Evolutionary conservation across 2,797 vertebrate genomes (phyloP), one percentile per base, ranked within the genome.

Genomic region (Xiphorhynchus erythropygius): DNA sequence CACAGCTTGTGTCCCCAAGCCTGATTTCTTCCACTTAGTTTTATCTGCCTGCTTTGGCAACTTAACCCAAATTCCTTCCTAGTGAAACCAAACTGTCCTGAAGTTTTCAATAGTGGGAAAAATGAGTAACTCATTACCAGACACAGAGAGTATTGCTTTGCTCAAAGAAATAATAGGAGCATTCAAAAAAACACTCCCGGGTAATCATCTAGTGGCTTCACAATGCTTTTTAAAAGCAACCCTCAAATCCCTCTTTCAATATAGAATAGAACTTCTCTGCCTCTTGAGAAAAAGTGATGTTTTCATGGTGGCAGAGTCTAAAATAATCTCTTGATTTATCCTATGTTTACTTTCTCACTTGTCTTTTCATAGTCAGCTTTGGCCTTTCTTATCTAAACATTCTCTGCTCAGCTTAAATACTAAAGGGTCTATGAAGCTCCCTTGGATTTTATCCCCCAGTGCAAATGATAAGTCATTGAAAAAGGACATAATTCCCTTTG

Each of bases 371-470:
- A 79, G 23, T 42, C 56, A 82, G 17, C 41, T 93, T 62, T 93
- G 83, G 93, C 90, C 88, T 95, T 97, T 90, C 56, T 14, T 82
- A 47, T 63, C 17, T 59, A 87, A 93, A 71, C 25, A 82, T 56
- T 25, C 21, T 82, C 68, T 70, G 41, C 44, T 89, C 47, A 80
- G 17, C 46, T 64, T 71, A 78, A 89, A 82, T 77, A 53, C 16
- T 68, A 32, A 32, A 83, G 21, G 21, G 2, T 85, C 12, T 63
- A 3, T 37, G 53, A 85, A 76, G 44, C 49, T 85, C 62, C 27
- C 32, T 50, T 81, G 56, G 50, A 37, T 78, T 90, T 85, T 93
- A 69, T 17, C 13, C 11, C 60, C 25, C 11, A 65, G 10, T 55
- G 59, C 21, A 85, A 67, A 87, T 19, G 27, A 49, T n/a, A 89